Evolutionary conservation across 2,888 invertebrate species (phyloP).

Genomic region (Lepas anatifera): DNA sequence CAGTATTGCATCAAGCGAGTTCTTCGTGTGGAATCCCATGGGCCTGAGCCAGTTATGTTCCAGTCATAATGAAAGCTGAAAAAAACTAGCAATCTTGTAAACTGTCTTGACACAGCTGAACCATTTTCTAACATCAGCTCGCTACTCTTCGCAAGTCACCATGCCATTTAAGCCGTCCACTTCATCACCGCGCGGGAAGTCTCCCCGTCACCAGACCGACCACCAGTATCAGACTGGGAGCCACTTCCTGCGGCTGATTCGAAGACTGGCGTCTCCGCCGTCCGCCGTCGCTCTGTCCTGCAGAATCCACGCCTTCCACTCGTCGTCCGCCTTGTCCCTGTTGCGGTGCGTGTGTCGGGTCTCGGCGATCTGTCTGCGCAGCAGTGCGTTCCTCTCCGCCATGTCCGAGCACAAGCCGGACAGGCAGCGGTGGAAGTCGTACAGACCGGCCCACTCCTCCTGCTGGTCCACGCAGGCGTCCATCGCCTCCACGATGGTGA

Average conservation of each 20-base stretch:
- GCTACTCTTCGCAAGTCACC: too few species aligned
- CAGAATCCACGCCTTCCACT: not conserved
- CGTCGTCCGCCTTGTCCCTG: not conserved
- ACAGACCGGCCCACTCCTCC: not conserved
- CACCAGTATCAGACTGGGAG: not conserved
- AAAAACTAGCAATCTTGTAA: too few species aligned
- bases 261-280: not conserved
- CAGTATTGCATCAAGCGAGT: too few species aligned
- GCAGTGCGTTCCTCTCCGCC: not conserved
- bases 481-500: not conserved
- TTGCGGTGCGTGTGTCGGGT: not conserved
- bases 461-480: not conserved
- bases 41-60: too few species aligned
- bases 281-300: not conserved
- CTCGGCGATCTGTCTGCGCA: not conserved
- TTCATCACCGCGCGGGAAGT: too few species aligned
- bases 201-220: too few species aligned
- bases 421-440: slow-evolving; percentile 1
- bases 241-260: not conserved
- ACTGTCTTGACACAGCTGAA: too few species aligned
- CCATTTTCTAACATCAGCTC: too few species aligned
- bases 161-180: too few species aligned
- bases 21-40: too few species aligned
- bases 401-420: not conserved
- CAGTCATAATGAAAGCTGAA: too few species aligned